Base-by-base conservation (phyloP, 2,797 vertebrate species). In the Parambassis ranga region DNA sequence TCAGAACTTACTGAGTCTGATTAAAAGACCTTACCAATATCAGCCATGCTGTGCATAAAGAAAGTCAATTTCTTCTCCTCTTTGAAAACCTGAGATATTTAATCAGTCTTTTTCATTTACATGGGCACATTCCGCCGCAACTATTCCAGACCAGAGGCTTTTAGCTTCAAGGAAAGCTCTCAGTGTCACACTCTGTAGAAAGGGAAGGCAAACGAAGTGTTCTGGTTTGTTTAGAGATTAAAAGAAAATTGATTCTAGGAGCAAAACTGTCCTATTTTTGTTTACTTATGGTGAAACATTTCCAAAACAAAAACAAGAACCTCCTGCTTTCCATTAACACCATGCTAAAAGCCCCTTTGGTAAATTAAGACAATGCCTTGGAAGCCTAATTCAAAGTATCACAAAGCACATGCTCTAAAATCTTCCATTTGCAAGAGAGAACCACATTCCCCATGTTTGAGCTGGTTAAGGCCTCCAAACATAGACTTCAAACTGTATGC, bases 381-480 rank as follows among this genome's bases (percentile, higher is more conserved):
- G 15, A 49, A 15, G 8, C 13, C 0, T 39, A 27, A 43, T 44
- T 60, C 26, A 48, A 37, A 69, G 51, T 46, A 36, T 22, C 14
- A 28, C 26, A 59, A 64, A 16, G 26, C 24, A 24, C 50, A 49
- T 35, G 13, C 1, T 48, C 11, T 42, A 9, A 47, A 63, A 64
- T 53, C 11, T 8, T 56, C 26, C 6, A 3, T 48, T 68, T 60
- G 13, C 43, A 41, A 26, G 27, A 43, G 1, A 19, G n/a, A 50
- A 8, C 24, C 16, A 38, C 4, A 23, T 46, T 48, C 18, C 13
- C n/a, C 14, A 35, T 36, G 19, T 24, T 47, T 30, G 8, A 43
- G 48, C 35, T 43, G 14, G 37, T 51, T 32, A 57, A 46, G 42
- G 41, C 67, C 58, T 58, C 50, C 32, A 47, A 71, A 65, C 58